phyloP scores from a whole-genome alignment of 2,888 invertebrate species.

The Ophion slaviceki region DNA sequence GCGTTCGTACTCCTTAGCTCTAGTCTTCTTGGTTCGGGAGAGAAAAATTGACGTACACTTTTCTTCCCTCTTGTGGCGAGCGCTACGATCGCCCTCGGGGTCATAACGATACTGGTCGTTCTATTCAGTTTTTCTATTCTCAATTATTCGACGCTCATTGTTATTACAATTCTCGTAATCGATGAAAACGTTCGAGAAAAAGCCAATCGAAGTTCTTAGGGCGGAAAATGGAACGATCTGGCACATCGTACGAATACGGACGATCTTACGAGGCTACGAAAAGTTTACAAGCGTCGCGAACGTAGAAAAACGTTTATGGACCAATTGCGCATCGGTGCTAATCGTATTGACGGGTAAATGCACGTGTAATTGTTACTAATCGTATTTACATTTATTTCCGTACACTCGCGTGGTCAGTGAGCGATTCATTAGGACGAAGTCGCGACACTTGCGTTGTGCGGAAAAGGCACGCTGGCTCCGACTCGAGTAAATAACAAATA shows the following conservation, averaged over 20 bases:
- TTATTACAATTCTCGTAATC: neutral
- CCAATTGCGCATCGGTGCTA: neutral
- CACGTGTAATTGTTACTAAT: neutral
- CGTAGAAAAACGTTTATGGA: neutral
- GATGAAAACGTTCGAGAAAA: neutral
- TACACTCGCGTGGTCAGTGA: neutral
- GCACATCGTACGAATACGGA: neutral
- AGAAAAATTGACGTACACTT: neutral
- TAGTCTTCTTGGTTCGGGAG: no score
- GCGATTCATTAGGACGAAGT: neutral
- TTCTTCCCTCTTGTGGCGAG: neutral
- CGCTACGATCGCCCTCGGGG: neutral
- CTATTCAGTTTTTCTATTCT: neutral
- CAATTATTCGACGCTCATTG: neutral
- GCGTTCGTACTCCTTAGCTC: no score
- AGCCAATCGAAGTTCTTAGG: neutral
- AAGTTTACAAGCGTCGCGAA: neutral
- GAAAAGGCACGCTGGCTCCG: neutral
- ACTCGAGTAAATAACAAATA: neutral
- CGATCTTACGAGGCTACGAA: neutral
- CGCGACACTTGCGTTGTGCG: neutral
- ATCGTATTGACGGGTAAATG: neutral
- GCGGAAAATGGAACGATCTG: neutral
- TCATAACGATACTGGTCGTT: neutral
- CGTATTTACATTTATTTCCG: neutral